Percentiles rank a stretch among this genome's conserved stretches.
phyloP scores from a whole-genome alignment of 2,888 invertebrate species.

The Hedychridium roseum region DNA sequence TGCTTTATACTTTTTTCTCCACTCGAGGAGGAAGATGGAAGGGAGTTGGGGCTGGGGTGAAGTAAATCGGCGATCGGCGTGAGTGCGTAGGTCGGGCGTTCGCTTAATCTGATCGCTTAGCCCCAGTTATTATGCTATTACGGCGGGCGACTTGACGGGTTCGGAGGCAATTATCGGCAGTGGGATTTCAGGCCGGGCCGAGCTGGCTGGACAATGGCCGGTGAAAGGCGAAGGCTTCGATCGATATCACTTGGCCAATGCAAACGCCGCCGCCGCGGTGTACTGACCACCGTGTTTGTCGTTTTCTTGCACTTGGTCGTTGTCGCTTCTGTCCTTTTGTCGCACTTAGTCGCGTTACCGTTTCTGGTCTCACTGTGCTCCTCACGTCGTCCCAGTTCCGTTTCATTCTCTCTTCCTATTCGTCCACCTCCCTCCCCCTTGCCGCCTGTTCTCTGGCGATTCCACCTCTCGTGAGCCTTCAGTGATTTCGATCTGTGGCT shows the following conservation, averaged over 20 bases:
- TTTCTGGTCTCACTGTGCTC: too few relatives aligned
- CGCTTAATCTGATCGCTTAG: conserved; percentile 50
- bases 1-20: too few relatives aligned
- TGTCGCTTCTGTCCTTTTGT: conserved; percentile 10
- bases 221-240: conserved; percentile 56
- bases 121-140: conserved; percentile 52
- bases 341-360: too few relatives aligned
- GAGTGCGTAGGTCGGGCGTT: conserved; percentile 32
- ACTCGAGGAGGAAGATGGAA: conserved; percentile 10
- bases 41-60: neutral
- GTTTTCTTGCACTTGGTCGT: conserved; percentile 17
- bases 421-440: too few relatives aligned
- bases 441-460: too few relatives aligned
- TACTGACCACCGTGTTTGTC: too few relatives aligned
- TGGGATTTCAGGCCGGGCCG: conserved; percentile 47
- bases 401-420: too few relatives aligned
- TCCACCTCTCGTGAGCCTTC: too few relatives aligned
- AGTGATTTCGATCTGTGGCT: too few relatives aligned
- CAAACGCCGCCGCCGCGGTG: conserved; percentile 36
- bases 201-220: conserved; percentile 51
- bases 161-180: conserved; percentile 56
- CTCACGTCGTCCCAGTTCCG: too few relatives aligned
- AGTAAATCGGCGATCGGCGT: neutral
- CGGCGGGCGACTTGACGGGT: conserved; percentile 51
- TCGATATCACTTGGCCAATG: conserved; percentile 47